These are phyloP conservation scores for Dynastes tityus DNA, from an alignment of 2,888 invertebrate genomes.

Conservation along the genomic window DNA sequence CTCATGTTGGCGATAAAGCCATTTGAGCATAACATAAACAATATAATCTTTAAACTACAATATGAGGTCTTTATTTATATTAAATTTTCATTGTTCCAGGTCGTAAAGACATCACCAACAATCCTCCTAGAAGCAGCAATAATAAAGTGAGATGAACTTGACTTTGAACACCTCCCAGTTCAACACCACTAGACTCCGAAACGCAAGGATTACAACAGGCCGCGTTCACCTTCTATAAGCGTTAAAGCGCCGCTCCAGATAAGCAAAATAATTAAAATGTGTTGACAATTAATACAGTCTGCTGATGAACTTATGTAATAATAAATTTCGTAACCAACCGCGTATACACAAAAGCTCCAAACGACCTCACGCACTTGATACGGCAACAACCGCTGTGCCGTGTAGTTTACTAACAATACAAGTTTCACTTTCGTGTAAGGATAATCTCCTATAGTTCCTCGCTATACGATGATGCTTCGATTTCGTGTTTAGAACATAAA, in stretches of 20 bases:
- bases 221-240: background rate
- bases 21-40: no score
- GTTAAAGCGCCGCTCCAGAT: background rate
- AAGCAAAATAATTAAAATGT: slow-evolving; percentile 49
- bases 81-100: slow-evolving; percentile 41
- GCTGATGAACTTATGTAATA: slow-evolving; percentile 47
- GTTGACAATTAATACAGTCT: slow-evolving; percentile 49
- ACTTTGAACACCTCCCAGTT: background rate
- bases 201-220: background rate
- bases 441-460: background rate
- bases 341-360: background rate
- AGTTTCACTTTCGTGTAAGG: background rate
- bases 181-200: background rate
- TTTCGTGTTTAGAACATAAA: slow-evolving; percentile 37
- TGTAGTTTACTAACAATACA: background rate
- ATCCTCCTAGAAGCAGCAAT: slow-evolving; percentile 9
- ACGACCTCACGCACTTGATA: background rate
- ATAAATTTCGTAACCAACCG: slow-evolving; percentile 30
- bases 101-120: slow-evolving; percentile 51
- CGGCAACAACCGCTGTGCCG: background rate
- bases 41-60: background rate
- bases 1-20: no score
- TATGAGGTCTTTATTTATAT: background rate
- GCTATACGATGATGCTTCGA: background rate
- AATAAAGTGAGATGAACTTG: slow-evolving; percentile 32